Conservation (phyloP, 2,113 vertebrate species). For the Oreochromis spilurus region DNA sequence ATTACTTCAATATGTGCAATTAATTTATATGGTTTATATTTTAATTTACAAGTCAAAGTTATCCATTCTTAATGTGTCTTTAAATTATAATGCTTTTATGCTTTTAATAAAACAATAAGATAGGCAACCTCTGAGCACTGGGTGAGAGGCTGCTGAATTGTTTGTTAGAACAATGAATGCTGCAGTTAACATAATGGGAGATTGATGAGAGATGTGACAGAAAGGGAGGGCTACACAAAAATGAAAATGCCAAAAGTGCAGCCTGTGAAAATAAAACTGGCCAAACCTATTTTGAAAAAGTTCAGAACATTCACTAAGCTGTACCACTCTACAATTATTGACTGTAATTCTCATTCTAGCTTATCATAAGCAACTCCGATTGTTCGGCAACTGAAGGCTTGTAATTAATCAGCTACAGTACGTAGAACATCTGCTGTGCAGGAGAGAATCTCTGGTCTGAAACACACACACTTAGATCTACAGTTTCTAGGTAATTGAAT, state of each 20-base stretch:
- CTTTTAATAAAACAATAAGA: background rate
- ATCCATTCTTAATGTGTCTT: background rate
- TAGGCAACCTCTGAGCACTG: background rate
- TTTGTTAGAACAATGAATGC: slow-evolving; percentile 6
- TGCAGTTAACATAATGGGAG: background rate
- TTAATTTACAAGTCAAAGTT: slow-evolving; percentile 2
- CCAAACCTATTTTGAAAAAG: background rate
- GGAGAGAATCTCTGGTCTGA: background rate
- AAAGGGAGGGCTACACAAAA: background rate
- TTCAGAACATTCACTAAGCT: background rate
- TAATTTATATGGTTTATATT: background rate
- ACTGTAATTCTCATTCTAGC: background rate
- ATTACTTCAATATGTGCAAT: background rate
- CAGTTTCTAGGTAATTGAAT: background rate
- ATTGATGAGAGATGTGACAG: slow-evolving; percentile 2
- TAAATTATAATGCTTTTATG: background rate
- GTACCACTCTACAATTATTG: background rate
- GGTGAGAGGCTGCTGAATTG: background rate
- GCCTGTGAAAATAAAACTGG: background rate
- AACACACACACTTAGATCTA: background rate
- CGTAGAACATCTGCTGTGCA: slow-evolving; percentile 13
- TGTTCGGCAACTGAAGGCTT: slow-evolving; percentile 8
- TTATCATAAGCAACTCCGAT: slow-evolving; percentile 4
- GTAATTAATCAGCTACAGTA: slow-evolving; percentile 8
- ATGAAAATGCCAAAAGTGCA: background rate